Evolutionary conservation across 64 coral and sea anemone species (phyloP).

Genomic region (Stichodactyla mertensii): DNA sequence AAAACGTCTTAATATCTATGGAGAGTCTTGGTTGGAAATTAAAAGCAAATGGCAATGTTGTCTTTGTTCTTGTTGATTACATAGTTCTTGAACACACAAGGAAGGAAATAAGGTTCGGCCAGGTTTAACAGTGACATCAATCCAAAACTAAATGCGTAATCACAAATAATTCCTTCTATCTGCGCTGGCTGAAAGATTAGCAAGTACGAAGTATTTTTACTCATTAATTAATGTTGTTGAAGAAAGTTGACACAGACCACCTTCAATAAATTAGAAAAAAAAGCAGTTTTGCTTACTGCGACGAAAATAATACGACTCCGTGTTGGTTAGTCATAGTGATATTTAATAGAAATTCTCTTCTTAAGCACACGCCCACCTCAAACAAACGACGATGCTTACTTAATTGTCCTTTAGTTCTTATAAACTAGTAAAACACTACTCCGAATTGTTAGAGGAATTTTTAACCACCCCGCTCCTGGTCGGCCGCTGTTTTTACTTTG

Average conservation of each 20-base stretch:
- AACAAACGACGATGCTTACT: neutral
- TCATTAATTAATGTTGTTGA: conserved; percentile 80
- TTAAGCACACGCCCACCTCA: neutral
- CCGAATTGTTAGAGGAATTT: neutral
- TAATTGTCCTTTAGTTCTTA: neutral
- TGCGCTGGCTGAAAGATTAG: conserved; percentile 68
- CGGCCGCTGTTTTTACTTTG: neutral
- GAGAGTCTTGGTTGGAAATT: neutral
- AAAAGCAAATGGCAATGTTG: neutral
- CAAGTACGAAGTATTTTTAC: conserved; percentile 80
- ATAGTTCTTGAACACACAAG: conserved; percentile 6
- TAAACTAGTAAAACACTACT: neutral
- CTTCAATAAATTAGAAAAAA: conserved; percentile 32
- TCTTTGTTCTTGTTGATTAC: neutral
- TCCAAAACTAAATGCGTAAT: too few relatives aligned
- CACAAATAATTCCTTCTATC: conserved; percentile 16
- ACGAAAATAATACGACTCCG: neutral
- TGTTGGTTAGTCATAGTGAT: neutral
- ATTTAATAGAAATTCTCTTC: neutral
- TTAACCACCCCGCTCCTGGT: neutral
- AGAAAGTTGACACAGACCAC: conserved; percentile 14
- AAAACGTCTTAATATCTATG: too few relatives aligned
- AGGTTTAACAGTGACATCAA: conserved; percentile 1
- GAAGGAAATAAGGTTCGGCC: neutral
- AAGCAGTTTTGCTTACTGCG: neutral